These are phyloP conservation scores for Apodemus agrarius DNA, from an alignment of 2,797 vertebrate genomes.

Conservation along the genomic window DNA sequence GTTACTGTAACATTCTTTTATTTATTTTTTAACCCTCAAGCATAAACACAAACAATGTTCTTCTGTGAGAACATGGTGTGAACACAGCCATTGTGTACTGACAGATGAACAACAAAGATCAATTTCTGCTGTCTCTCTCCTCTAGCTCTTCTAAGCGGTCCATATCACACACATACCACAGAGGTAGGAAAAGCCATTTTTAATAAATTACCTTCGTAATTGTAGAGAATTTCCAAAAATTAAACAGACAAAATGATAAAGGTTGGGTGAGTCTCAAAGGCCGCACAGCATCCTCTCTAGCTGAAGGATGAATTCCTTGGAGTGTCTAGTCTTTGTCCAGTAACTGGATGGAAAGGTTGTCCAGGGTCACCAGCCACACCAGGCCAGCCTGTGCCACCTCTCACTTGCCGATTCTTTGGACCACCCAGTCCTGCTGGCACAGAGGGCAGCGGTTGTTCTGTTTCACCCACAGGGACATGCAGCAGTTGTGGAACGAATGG, in stretches of 20 bases:
- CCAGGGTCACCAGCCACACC: conserved; percentile 43
- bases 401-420: conserved; percentile 99
- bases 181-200: conserved; percentile 67
- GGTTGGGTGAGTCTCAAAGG: conserved; percentile 42
- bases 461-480: conserved; percentile 99
- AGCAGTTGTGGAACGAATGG: conserved; percentile 99
- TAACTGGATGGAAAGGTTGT: conserved; percentile 14
- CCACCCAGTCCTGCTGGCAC: conserved; percentile 99
- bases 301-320: not conserved
- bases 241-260: conserved; percentile 45
- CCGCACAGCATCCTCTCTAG: not conserved
- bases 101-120: not conserved
- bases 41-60: conserved; percentile 22
- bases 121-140: conserved; percentile 14
- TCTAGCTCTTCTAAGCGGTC: conserved; percentile 52
- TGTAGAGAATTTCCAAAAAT: conserved; percentile 63
- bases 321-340: not conserved
- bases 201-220: conserved; percentile 66
- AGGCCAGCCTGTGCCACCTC: not conserved
- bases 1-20: conserved; percentile 51
- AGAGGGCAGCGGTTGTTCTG: conserved; percentile 99
- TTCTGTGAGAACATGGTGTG: conserved; percentile 6
- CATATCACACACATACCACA: conserved; percentile 57
- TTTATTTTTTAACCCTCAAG: not conserved
- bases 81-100: not conserved